phyloP scores from a whole-genome alignment of 2,888 invertebrate genomes.

The Cataglyphis cursor region DNA sequence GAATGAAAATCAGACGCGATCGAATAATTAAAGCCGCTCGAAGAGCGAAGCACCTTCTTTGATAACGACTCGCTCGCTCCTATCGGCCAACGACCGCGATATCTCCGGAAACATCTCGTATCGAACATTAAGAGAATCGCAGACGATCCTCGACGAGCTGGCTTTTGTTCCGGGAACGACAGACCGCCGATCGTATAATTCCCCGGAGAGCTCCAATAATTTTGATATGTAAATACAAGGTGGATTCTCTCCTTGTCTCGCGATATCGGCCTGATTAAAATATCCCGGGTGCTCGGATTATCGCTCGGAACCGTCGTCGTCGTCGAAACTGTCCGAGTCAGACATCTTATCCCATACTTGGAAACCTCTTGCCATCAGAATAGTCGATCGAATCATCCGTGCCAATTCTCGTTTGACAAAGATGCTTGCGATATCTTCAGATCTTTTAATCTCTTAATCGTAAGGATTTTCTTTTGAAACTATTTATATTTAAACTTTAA shows the following conservation, averaged over 20 bases:
- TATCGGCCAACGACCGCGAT: conserved; percentile 58
- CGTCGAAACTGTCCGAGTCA: conserved; percentile 64
- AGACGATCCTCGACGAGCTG: conserved; percentile 65
- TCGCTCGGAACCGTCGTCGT: conserved; percentile 51
- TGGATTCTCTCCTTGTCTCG: conserved; percentile 72
- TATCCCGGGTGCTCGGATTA: conserved; percentile 72
- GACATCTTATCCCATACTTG: conserved; percentile 76
- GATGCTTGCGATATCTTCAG: not conserved
- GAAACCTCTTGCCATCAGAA: conserved; percentile 35
- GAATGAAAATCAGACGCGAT: conserved; percentile 45
- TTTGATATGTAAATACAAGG: conserved; percentile 79
- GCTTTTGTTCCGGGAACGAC: conserved; percentile 67
- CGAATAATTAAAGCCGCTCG: conserved; percentile 71
- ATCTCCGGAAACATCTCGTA: conserved; percentile 58
- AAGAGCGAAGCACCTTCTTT: conserved; percentile 64
- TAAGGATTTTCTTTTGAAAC: not conserved
- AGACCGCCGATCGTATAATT: conserved; percentile 70
- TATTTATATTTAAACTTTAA: not conserved
- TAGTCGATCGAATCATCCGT: conserved; percentile 62
- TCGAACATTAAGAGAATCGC: conserved; percentile 69
- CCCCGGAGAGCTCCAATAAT: conserved; percentile 75
- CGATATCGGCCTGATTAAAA: conserved; percentile 77
- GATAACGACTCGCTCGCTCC: conserved; percentile 52
- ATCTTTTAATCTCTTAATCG: not conserved
- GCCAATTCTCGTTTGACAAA: not conserved